These are phyloP conservation scores for Isotomurus palustris DNA, from an alignment of 2,888 invertebrate genomes.

Conservation along the genomic window DNA sequence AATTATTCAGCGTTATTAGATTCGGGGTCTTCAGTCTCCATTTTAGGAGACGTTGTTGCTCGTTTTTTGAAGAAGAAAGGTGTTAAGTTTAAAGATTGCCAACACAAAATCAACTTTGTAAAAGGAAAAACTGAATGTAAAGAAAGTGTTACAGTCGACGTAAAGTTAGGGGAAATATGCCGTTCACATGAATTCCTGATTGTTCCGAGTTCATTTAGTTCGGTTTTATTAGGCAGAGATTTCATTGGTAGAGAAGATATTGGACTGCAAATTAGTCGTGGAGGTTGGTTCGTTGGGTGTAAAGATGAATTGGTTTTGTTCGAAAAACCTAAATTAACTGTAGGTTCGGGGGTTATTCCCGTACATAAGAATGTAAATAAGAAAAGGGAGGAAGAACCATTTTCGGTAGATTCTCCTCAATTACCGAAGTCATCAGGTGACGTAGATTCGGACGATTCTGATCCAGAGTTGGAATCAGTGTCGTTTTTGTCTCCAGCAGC, in stretches of 20 bases:
- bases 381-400: too few species aligned
- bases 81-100: not conserved
- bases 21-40: conserved; percentile 15
- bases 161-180: conserved; percentile 1
- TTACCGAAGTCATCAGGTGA: too few species aligned
- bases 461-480: too few species aligned
- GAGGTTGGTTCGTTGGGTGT: too few species aligned
- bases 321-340: too few species aligned
- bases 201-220: not conserved
- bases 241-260: conserved; percentile 1
- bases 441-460: too few species aligned
- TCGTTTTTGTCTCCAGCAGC: not conserved
- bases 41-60: conserved; percentile 22
- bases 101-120: not conserved
- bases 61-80: not conserved
- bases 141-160: not conserved
- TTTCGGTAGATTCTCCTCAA: too few species aligned
- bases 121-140: not conserved
- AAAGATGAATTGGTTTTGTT: too few species aligned
- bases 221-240: conserved; percentile 7
- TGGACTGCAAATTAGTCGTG: not conserved
- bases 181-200: not conserved
- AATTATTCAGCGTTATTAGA: conserved; percentile 21
- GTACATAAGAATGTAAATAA: too few species aligned
- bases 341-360: too few species aligned